Base-by-base conservation (phyloP, 2,888 invertebrate genomes). In the Neoscelio sp. region DNA sequence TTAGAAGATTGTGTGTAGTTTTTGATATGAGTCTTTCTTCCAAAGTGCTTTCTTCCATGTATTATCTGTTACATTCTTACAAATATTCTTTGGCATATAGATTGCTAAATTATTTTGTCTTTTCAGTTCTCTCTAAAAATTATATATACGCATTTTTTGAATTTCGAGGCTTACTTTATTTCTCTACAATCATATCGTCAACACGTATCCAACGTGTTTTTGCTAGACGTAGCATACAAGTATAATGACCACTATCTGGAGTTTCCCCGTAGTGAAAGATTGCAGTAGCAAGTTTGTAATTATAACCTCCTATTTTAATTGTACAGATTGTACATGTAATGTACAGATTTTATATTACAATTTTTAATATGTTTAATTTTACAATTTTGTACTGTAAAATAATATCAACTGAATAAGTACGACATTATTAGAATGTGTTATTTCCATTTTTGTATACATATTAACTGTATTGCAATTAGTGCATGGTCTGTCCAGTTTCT, bases 351-450 rank as follows among this genome's bases (percentile, higher is more conserved):
- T 17, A 50, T 50, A 4, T 17, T 50, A 3, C 26, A 15, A 26
- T 48, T 48, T 7, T 7, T 18, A 17, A 52, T 54, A 23, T 54
- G 10, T 38, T 54, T 54, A 13, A 23, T 10, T 54, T 54, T 23
- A 35, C 13, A 54, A 23, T 20, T 38, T 20, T 1, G 18, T 8
- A 33, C 50, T 23, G 7, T 5, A 7, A 26, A 26, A 3, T 26
- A 26, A 26, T 5, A 26, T 26, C 7, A 26, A 26, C n/a, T n/a
- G n/a, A n/a, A n/a, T n/a, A 26, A n/a, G n/a, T n/a, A n/a, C n/a
- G n/a, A 26, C 7, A 54, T 17, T 20, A 54, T 54, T 23, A 38
- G 33, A 20, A 38, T 38, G 2, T n/a, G 38, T 54, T 15, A 1
- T 30, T 30, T 12, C 10, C 15, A 50, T 30, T 15, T 50, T 26